Percentiles rank a stretch among this genome's conserved stretches.
phyloP scores from a whole-genome alignment of 1,140 invertebrate species.

The Drosophila obscura region DNA sequence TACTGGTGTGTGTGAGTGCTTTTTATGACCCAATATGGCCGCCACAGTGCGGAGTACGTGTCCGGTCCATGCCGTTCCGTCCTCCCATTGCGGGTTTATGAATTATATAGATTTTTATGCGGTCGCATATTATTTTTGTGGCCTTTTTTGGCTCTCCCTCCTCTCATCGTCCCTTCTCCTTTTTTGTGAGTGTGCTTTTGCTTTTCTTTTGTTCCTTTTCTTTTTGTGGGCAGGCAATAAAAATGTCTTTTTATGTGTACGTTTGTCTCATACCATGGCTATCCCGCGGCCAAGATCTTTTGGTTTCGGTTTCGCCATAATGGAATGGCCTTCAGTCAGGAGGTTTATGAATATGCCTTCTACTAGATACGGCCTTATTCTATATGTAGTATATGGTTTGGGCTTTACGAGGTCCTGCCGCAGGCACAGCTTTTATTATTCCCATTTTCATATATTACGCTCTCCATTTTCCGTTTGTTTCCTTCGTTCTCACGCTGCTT shows the following conservation, averaged over 20 bases:
- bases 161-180: conserved; percentile 1
- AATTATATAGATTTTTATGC: conserved; percentile 82
- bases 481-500: conserved; percentile 50
- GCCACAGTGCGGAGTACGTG: conserved; percentile 71
- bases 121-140: conserved; percentile 80
- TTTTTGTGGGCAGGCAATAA: conserved; percentile 59
- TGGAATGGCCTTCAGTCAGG: conserved; percentile 30
- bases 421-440: conserved; percentile 54
- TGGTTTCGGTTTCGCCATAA: conserved; percentile 34
- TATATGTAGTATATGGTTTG: conserved; percentile 27
- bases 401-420: conserved; percentile 39
- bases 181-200: conserved; percentile 32
- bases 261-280: conserved; percentile 39
- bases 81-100: conserved; percentile 60
- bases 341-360: conserved; percentile 56
- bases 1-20: conserved; percentile 58
- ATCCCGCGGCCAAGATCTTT: conserved; percentile 58
- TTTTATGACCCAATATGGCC: conserved; percentile 81
- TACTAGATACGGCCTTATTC: conserved; percentile 1
- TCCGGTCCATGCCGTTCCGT: conserved; percentile 36
- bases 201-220: conserved; percentile 27
- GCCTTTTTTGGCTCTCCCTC: conserved; percentile 58
- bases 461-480: conserved; percentile 48
- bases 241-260: conserved; percentile 76
- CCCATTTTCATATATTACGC: conserved; percentile 44